Base-by-base conservation (phyloP, 2,797 vertebrate genomes). In the Eulemur albifrons region DNA sequence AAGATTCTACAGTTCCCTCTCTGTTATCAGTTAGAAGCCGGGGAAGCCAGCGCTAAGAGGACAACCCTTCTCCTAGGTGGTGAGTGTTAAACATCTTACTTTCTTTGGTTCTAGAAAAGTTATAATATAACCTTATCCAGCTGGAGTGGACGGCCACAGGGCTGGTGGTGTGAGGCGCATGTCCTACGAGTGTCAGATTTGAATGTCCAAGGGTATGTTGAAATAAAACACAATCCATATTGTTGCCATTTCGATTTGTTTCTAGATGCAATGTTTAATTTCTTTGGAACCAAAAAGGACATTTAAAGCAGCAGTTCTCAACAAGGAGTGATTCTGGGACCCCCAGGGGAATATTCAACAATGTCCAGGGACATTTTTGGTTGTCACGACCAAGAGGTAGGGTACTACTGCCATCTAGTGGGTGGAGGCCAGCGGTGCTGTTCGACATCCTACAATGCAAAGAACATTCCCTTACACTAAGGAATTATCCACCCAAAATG, bases 361-460 rank as follows among this genome's bases (percentile, higher is more conserved):
- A 38, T 7, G 7, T 59, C 21, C 25, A 6, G 25, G 20, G 15
- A 25, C 23, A 76, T 76, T 50, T 48, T 63, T 23, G 11, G 40
- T 23, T 32, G 9, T 63, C 79, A 13, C 3, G 9, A 12, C 25
- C 30, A 15, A 40, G 27, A 15, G 13, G 11, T 3, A 9, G 27
- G 17, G 18, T 20, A 40, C 27, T 82, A 5, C 57, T 61, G 79
- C 27, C 38, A 63, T 13, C 57, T 48, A 20, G 27, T 20, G 17
- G 43, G 15, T 18, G 43, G 27, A 32, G 40, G 43, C 17, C 72
- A 75, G 17, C 7, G 32, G 7, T 88, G 72, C 21, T 10, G 23
- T 4, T 12, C 7, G 1, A 25, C 32, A 9, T 5, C 6, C 40
- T 13, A 4, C 23, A 35, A 61, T 35, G 15, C 32, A 18, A 1